Evolutionary conservation across 2,797 vertebrate species (phyloP), one percentile per base, ranked within the genome.

Genomic region (Amblyopsis hoosieri): DNA sequence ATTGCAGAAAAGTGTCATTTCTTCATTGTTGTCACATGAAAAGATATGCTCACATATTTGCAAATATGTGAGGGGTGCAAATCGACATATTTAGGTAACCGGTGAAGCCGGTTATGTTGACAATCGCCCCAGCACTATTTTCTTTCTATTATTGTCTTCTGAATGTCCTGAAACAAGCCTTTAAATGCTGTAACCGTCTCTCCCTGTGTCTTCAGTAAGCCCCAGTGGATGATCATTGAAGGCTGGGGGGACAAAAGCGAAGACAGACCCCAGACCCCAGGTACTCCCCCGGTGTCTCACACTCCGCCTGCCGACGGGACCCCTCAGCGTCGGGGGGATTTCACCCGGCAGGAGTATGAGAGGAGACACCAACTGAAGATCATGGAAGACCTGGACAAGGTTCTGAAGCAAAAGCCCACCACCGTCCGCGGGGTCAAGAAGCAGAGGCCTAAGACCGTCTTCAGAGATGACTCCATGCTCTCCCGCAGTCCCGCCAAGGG

Each of bases 371-470:
- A 97, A 86, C 89, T 97, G 42, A 96, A 95, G 85, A 89, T 97
- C 67, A 97, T 97, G 96, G 95, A 96, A 0, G 95, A 97, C 75
- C 78, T 97, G 54, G 96, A 94, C 78, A 97, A 97, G 82, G 96
- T 96, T 64, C 89, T 97, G 66, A 90, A 90, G 55, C 95, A 90
- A 84, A 96, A 94, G 80, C 94, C 86, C 46, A 94, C 92, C 71
- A 85, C 94, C 0, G 93, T 92, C 15, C 85, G 95, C 1, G 92
- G 90, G 17, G 86, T 95, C 45, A 85, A 94, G 87, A 92, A 95
- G 73, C 90, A 94, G 75, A 90, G 95, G 57, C 95, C 95, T 31
- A 96, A 95, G 82, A 95, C 94, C 0, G 91, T 94, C 67, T 97
- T 95, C 84, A 93, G 94, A 49, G 96, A 97, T 2, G 96, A 97